Percentiles rank a stretch among this genome's conserved stretches.
These are phyloP conservation scores for Xanthorhoe designata DNA, from an alignment of 2,888 invertebrate species.

Conservation along the genomic window DNA sequence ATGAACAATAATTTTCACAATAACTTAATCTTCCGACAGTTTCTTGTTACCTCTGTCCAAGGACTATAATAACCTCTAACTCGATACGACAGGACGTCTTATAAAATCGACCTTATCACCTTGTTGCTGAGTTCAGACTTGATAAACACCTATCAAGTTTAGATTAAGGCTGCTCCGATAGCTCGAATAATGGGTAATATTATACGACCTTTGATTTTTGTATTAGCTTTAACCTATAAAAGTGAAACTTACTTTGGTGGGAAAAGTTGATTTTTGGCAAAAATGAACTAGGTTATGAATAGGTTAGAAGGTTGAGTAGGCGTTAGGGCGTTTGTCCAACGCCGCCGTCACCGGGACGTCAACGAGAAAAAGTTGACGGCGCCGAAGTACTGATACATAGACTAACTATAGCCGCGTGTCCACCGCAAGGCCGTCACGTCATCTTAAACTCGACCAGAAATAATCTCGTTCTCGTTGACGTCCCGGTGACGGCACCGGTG, in stretches of 20 bases:
- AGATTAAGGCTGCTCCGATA: conserved; percentile 24
- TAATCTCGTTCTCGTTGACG: too few species aligned
- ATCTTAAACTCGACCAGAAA: too few species aligned
- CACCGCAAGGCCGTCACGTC: too few species aligned
- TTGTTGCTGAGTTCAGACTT: conserved; percentile 27
- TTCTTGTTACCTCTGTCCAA: conserved; percentile 10
- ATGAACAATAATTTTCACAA: conserved; percentile 4
- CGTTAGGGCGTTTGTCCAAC: too few species aligned
- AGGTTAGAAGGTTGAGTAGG: background rate
- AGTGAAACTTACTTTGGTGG: background rate
- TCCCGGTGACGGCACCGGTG: too few species aligned
- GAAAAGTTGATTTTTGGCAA: background rate
- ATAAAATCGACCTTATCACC: conserved; percentile 33
- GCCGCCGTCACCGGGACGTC: too few species aligned
- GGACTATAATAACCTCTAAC: conserved; percentile 11
- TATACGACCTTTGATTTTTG: conserved; percentile 28
- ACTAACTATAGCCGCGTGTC: too few species aligned
- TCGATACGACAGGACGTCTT: conserved; percentile 37
- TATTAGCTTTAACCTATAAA: background rate
- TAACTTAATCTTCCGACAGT: conserved; percentile 8
- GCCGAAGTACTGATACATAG: too few species aligned
- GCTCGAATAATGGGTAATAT: conserved; percentile 39
- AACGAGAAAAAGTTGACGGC: too few species aligned
- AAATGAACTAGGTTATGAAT: background rate
- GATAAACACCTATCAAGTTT: conserved; percentile 33